phyloP scores from a whole-genome alignment of 2,888 invertebrate species.

The Mesorhabditis belari region DNA sequence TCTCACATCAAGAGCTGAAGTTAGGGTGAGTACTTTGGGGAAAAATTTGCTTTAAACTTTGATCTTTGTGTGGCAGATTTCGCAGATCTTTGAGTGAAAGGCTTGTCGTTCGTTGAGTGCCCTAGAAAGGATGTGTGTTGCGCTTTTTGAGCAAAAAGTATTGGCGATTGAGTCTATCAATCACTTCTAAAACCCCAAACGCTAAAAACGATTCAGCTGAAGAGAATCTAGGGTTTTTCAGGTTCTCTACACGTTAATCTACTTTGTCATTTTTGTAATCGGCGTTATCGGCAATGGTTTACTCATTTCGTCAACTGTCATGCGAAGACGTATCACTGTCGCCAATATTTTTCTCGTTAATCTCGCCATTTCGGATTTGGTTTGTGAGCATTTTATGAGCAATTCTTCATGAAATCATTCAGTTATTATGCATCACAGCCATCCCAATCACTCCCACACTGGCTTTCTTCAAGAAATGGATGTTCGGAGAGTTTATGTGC shows the following conservation, averaged over 20 bases:
- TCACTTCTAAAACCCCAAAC: too few relatives aligned
- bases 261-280: slow-evolving; percentile 44
- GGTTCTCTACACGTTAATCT: slow-evolving; percentile 42
- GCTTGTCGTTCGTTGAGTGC: too few relatives aligned
- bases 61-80: too few relatives aligned
- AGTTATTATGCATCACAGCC: slow-evolving; percentile 78
- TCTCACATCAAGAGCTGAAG: too few relatives aligned
- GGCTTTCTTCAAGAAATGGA: slow-evolving; percentile 82
- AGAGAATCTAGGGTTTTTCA: slow-evolving; percentile 12
- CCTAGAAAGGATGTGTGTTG: too few relatives aligned
- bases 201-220: neutral
- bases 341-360: slow-evolving; percentile 88
- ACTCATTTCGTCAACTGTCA: slow-evolving; percentile 37
- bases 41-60: too few relatives aligned
- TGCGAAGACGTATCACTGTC: slow-evolving; percentile 42
- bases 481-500: slow-evolving; percentile 81
- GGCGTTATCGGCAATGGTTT: slow-evolving; percentile 50
- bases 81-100: too few relatives aligned
- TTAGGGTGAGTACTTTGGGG: too few relatives aligned
- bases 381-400: slow-evolving; percentile 14
- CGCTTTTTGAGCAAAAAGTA: too few relatives aligned
- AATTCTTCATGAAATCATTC: slow-evolving; percentile 8
- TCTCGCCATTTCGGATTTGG: slow-evolving; percentile 83
- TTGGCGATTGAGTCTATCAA: too few relatives aligned
- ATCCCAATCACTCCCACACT: slow-evolving; percentile 94